phyloP scores from a whole-genome alignment of 1,140 invertebrate species.

The Wiebesia pumilae region DNA sequence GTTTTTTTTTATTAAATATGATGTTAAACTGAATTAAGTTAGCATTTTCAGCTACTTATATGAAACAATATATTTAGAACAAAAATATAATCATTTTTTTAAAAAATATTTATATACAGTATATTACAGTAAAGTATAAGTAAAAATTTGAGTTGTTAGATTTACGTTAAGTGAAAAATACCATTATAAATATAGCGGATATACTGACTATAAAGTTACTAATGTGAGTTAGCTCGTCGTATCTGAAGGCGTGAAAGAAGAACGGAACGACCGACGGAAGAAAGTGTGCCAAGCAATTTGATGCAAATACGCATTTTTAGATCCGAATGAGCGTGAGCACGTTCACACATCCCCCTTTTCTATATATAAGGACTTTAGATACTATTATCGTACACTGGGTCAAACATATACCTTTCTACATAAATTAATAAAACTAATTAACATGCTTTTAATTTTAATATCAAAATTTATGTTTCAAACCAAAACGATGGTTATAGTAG shows the following conservation, averaged over 20 bases:
- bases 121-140: background rate
- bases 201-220: slow-evolving; percentile 22
- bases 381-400: background rate
- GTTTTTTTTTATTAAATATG: no score
- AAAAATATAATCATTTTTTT: no score
- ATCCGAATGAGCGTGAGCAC: slow-evolving; percentile 37
- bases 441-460: slow-evolving; percentile 35
- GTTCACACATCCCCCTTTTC: background rate
- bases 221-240: slow-evolving; percentile 27
- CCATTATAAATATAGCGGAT: slow-evolving; percentile 21
- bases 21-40: no score
- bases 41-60: no score
- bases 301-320: slow-evolving; percentile 62
- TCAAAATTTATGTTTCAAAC: background rate
- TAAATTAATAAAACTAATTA: slow-evolving; percentile 25
- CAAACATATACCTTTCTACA: background rate
- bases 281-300: slow-evolving; percentile 72
- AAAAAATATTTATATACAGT: no score
- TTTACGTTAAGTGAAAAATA: slow-evolving; percentile 16
- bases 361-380: slow-evolving; percentile 4
- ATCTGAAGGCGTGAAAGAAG: slow-evolving; percentile 59
- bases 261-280: slow-evolving; percentile 62
- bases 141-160: slow-evolving; percentile 7
- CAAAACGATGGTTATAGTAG: no score
- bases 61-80: no score